A percentile compares a stretch with the other conserved stretches of the same genome.
Evolutionary conservation across 2,797 vertebrate genomes (phyloP).

Genomic region (Peromyscus eremicus): DNA sequence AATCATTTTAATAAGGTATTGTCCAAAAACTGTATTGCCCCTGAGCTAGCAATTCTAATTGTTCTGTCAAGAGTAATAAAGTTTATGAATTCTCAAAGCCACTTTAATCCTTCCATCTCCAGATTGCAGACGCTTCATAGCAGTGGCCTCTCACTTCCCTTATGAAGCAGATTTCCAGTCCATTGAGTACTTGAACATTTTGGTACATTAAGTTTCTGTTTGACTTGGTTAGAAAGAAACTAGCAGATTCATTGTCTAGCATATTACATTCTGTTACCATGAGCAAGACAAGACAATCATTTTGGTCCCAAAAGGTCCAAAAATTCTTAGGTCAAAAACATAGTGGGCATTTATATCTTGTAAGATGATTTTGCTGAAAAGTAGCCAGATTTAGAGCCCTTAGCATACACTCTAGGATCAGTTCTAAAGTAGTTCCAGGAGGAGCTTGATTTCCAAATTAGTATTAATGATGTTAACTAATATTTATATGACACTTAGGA

Average conservation of each 20-base stretch:
- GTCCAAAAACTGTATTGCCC: constrained; percentile 62
- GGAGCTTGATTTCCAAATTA: constrained; percentile 59
- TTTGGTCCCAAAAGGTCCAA: background rate
- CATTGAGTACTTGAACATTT: constrained; percentile 72
- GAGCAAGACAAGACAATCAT: constrained; percentile 54
- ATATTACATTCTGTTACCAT: background rate
- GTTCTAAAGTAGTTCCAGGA: constrained; percentile 37
- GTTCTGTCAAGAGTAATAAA: constrained; percentile 58
- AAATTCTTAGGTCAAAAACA: constrained; percentile 61
- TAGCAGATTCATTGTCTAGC: constrained; percentile 53
- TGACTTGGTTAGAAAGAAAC: constrained; percentile 62
- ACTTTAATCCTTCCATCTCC: constrained; percentile 71
- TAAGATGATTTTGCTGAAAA: background rate
- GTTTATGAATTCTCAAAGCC: constrained; percentile 61
- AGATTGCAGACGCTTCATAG: constrained; percentile 55
- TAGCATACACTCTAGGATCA: background rate
- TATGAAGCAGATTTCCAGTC: constrained; percentile 80
- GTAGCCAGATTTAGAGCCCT: background rate
- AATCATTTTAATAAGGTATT: constrained; percentile 59
- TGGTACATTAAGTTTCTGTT: constrained; percentile 71
- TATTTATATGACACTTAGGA: constrained; percentile 50
- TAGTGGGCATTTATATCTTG: background rate
- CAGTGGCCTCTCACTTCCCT: constrained; percentile 58
- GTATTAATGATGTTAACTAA: constrained; percentile 64
- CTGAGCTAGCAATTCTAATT: constrained; percentile 48